A percentile compares a stretch with the other conserved stretches of the same genome.
phyloP scores from a whole-genome alignment of 2,797 vertebrate species.

The Sparidentex hasta region DNA sequence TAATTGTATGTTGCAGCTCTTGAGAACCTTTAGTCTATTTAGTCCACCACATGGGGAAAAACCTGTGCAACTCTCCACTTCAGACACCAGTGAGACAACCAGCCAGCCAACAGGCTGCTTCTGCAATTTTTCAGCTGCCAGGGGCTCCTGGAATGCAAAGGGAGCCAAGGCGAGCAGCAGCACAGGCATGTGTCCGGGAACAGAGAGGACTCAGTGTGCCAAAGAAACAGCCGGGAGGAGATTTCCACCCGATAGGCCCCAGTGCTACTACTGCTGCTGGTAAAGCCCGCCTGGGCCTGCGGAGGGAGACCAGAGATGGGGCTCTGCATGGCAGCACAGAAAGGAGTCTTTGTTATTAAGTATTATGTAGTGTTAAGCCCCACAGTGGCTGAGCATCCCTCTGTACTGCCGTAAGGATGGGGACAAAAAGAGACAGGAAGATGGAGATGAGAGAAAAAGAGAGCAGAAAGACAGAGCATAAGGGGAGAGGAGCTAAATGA shows the following conservation, averaged over 20 bases:
- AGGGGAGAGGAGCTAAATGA: constrained; percentile 3
- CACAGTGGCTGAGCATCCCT: constrained; percentile 59
- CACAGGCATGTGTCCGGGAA: constrained; percentile 78
- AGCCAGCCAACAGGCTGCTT: constrained; percentile 76
- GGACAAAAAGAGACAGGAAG: constrained; percentile 37
- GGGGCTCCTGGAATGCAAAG: constrained; percentile 80
- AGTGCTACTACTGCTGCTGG: constrained; percentile 71
- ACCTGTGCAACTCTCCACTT: constrained; percentile 64
- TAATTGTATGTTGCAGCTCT: not conserved
- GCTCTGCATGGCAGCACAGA: constrained; percentile 74
- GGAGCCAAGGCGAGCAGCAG: constrained; percentile 76
- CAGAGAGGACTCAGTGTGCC: constrained; percentile 82
- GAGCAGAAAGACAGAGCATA: constrained; percentile 6
- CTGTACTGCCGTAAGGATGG: constrained; percentile 45
- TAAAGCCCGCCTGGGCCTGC: constrained; percentile 60
- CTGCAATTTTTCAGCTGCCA: constrained; percentile 82
- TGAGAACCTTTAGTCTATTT: constrained; percentile 26
- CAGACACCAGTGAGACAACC: constrained; percentile 66
- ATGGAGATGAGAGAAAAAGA: not conserved
- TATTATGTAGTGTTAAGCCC: constrained; percentile 72
- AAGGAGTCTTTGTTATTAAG: constrained; percentile 78
- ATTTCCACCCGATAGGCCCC: constrained; percentile 80
- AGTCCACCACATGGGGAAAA: constrained; percentile 32
- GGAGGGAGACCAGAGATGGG: constrained; percentile 69
- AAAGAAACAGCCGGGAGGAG: constrained; percentile 81